Evolutionary conservation across 1,140 invertebrate genomes (phyloP), one percentile per base, ranked within the genome.

Genomic region (Drosophila gunungcola): DNA sequence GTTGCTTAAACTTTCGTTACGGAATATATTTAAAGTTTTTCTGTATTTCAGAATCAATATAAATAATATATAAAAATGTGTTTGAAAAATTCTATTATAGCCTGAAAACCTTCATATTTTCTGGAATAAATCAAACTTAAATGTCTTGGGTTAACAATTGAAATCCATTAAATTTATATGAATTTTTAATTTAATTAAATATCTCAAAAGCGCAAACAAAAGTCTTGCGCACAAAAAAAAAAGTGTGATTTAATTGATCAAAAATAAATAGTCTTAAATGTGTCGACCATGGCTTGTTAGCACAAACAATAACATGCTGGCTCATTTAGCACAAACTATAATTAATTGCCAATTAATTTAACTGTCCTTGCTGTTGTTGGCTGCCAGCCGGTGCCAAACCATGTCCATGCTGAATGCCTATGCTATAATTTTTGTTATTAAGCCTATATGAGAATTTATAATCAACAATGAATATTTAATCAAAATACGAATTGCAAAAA

Each of bases 271-370:
- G 51, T 48, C 46, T 68, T 67, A 73, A 82, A 72, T 72, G 53
- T 60, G 32, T 34, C 27, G 41, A 55, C 55, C 55, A 32, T 36
- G 68, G 53, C 38, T 73, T 64, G 60, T 73, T 73, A 45, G 69
- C 60, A 57, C 48, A 65, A 65, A 54, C 75, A 65, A 74, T 51
- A 57, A 60, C 16, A 48, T 43, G 46, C 38, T 51, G 25, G 57
- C 49, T 52, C 64, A 69, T 78, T 78, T 68, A 79, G 70, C 70
- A 58, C 57, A 72, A 83, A 79, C 56, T 79, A 72, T 83, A 67
- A 84, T 85, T 85, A 80, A 85, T 85, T 55, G 68, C 43, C 63
- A 80, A 80, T 80, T 85, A 85, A 85, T 85, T 80, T 57, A 69
- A 77, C 45, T 42, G 63, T 61, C 70, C 58, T 45, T 51, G 46